Conservation (phyloP, 2,797 vertebrate species). For the Enteromius viviparus region DNA sequence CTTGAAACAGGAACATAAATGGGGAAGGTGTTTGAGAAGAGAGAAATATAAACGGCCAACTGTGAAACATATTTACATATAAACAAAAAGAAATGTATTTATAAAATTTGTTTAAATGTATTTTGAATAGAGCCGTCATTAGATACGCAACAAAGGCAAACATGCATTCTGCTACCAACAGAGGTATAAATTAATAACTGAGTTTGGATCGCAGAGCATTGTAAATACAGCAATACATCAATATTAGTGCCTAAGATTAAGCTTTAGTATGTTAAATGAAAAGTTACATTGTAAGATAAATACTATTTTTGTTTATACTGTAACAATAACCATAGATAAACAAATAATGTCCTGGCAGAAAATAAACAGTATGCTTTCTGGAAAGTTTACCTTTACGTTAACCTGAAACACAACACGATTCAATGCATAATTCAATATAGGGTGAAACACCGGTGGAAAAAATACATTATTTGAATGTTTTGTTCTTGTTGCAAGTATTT, state of each 20-base stretch:
- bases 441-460: background rate
- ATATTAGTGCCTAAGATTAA: background rate
- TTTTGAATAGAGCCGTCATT: background rate
- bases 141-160: background rate
- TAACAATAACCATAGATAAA: background rate
- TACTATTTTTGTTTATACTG: too few species aligned
- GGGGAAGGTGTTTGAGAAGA: conserved; percentile 1
- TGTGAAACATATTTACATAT: conserved; percentile 7
- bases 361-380: background rate
- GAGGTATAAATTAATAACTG: background rate
- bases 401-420: background rate
- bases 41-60: background rate
- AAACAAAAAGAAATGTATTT: background rate
- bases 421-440: background rate
- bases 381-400: background rate
- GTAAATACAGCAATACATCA: background rate
- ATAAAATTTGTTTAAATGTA: background rate
- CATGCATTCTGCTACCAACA: background rate
- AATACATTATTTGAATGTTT: conserved; percentile 12
- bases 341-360: background rate
- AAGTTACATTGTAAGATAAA: background rate
- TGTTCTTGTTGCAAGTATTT: conserved; percentile 14
- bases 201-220: background rate
- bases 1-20: conserved; percentile 40
- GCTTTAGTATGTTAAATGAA: background rate